phyloP scores from a whole-genome alignment of 2,113 vertebrate genomes.

The Pyxicephalus adspersus region DNA sequence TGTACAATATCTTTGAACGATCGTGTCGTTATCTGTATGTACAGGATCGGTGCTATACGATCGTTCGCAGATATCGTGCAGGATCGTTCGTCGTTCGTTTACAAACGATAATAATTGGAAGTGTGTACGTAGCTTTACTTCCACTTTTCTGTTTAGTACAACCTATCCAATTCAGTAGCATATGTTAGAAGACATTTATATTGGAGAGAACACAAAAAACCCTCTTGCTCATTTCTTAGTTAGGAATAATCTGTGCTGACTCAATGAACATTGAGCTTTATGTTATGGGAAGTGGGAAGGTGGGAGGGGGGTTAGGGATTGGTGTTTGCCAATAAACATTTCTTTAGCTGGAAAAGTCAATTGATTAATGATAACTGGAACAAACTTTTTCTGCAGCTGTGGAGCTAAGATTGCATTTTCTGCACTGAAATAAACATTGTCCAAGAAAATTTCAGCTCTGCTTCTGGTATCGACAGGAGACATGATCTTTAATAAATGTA shows the following conservation, averaged over 20 bases:
- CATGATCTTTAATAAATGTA: not conserved
- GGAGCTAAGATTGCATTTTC: constrained; percentile 2
- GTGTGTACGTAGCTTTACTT: too few species aligned
- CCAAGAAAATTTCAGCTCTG: not conserved
- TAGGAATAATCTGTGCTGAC: not conserved
- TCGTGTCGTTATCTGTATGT: too few species aligned
- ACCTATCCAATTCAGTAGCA: too few species aligned
- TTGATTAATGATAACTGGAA: constrained; percentile 15
- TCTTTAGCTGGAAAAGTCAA: constrained; percentile 17
- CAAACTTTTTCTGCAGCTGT: constrained; percentile 43
- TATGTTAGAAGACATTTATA: too few species aligned
- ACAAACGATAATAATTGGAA: too few species aligned
- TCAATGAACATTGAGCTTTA: not conserved
- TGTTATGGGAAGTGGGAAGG: not conserved
- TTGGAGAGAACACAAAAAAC: too few species aligned
- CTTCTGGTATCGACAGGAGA: not conserved
- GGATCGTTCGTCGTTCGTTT: too few species aligned
- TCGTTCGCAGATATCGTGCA: too few species aligned
- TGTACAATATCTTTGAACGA: too few species aligned
- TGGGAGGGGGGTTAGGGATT: not conserved
- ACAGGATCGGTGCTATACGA: too few species aligned
- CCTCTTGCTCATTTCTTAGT: not conserved
- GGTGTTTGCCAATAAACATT: constrained; percentile 27
- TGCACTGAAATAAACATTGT: constrained; percentile 24
- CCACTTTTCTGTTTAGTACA: too few species aligned